Evolutionary conservation across 1,140 invertebrate genomes (phyloP).

Genomic region (Trichogramma pretiosum): DNA sequence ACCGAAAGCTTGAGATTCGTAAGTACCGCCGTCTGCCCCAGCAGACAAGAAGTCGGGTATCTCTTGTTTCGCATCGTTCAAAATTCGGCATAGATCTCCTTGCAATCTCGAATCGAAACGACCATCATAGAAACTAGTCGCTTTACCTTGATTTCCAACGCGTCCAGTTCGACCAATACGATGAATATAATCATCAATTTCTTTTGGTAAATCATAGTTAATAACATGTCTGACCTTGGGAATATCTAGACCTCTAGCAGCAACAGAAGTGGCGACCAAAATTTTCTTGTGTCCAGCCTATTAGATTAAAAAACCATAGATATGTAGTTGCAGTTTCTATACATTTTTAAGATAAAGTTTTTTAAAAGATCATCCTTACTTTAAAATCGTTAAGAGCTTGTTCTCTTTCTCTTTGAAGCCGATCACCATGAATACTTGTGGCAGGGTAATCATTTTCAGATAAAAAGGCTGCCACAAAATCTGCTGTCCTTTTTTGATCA

Average conservation of each 20-base stretch:
- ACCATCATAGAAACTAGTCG: constrained; percentile 78
- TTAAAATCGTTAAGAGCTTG: constrained; percentile 78
- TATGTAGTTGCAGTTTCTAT: no score
- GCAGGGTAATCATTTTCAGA: constrained; percentile 61
- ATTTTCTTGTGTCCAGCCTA: constrained; percentile 60
- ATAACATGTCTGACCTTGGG: constrained; percentile 78
- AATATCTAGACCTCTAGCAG: constrained; percentile 81
- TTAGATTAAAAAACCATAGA: no score
- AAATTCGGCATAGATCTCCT: constrained; percentile 59
- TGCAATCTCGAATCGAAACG: constrained; percentile 54
- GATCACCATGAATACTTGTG: constrained; percentile 89
- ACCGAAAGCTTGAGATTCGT: constrained; percentile 40
- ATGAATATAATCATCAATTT: constrained; percentile 90
- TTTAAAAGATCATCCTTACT: no score
- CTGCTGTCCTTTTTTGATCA: constrained; percentile 78
- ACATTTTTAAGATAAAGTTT: no score
- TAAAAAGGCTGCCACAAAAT: constrained; percentile 74
- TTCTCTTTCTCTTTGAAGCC: constrained; percentile 82
- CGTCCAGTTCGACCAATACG: constrained; percentile 90
- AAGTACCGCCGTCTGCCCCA: constrained; percentile 34
- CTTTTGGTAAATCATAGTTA: constrained; percentile 83
- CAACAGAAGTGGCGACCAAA: constrained; percentile 88
- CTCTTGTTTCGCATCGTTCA: constrained; percentile 55
- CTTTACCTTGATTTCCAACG: constrained; percentile 82
- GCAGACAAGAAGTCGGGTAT: constrained; percentile 55